Conservation (phyloP, 2,113 vertebrate genomes). For the Prochilodus magdalenae region DNA sequence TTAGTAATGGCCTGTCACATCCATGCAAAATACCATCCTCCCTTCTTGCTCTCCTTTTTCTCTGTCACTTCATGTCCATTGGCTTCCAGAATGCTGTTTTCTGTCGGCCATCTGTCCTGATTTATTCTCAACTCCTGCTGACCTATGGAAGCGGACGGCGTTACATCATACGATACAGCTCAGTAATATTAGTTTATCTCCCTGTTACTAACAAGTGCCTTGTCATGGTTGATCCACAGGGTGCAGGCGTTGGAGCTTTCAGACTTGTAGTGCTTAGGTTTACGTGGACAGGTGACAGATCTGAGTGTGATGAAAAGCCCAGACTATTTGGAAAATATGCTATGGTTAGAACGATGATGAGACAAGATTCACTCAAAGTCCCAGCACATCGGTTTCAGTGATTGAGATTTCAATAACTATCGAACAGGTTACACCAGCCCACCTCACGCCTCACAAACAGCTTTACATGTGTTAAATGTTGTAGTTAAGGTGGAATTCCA, state of each 20-base stretch:
- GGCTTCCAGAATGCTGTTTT: neutral
- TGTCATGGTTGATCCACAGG: neutral
- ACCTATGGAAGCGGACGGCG: constrained; percentile 38
- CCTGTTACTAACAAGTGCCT: neutral
- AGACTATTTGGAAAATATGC: too few relatives aligned
- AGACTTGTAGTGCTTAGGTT: constrained; percentile 42
- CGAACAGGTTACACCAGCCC: neutral
- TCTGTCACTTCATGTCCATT: neutral
- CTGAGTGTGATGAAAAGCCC: constrained; percentile 26
- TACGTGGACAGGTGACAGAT: constrained; percentile 56
- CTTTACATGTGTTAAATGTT: neutral
- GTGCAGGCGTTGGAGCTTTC: constrained; percentile 36
- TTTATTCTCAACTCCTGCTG: constrained; percentile 49
- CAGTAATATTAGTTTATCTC: constrained; percentile 57
- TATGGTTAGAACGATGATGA: neutral
- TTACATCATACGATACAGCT: constrained; percentile 57
- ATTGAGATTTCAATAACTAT: constrained; percentile 3
- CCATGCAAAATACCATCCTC: neutral
- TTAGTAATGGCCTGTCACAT: constrained; percentile 14
- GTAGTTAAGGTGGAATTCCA: neutral
- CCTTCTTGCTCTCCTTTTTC: neutral
- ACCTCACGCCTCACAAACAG: neutral
- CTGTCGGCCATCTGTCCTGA: constrained; percentile 21
- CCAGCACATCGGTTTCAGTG: neutral
- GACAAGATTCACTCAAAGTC: constrained; percentile 7